phyloP scores from a whole-genome alignment of 2,888 invertebrate species.

The Phaedon cochleariae region DNA sequence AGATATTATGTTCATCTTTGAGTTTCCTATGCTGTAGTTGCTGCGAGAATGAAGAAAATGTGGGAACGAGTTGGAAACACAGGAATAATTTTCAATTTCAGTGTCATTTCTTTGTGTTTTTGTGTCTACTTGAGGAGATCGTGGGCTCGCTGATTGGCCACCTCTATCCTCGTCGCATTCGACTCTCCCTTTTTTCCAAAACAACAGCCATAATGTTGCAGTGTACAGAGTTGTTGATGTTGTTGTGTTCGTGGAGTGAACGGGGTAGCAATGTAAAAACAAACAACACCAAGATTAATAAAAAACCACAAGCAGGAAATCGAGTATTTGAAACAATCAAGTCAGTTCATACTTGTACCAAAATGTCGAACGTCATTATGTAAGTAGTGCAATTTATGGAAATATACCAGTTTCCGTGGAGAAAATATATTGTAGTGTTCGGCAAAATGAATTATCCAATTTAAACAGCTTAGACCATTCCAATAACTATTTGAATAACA shows the following conservation, averaged over 20 bases:
- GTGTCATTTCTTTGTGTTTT: constrained; percentile 52
- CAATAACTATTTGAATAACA: too few species aligned
- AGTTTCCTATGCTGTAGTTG: constrained; percentile 6
- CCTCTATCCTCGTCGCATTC: constrained; percentile 95
- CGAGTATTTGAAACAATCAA: background rate
- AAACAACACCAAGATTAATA: constrained; percentile 60
- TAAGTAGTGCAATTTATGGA: background rate
- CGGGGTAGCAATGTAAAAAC: constrained; percentile 58
- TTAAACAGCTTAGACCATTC: too few species aligned
- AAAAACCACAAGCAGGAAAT: constrained; percentile 38
- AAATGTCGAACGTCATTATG: background rate
- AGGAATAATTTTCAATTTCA: constrained; percentile 42
- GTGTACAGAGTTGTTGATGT: constrained; percentile 45
- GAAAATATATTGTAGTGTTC: too few species aligned
- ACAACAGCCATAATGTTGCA: constrained; percentile 38
- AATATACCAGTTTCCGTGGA: too few species aligned
- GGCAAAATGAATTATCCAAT: too few species aligned
- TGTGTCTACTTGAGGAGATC: constrained; percentile 89
- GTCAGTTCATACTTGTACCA: constrained; percentile 8
- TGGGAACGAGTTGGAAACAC: constrained; percentile 45
- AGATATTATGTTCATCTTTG: background rate
- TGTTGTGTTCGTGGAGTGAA: constrained; percentile 54
- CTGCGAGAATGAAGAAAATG: constrained; percentile 4
- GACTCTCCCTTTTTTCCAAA: constrained; percentile 75
- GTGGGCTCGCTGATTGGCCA: constrained; percentile 96